Percentiles rank a stretch among this genome's conserved stretches.
phyloP scores from a whole-genome alignment of 2,113 vertebrate genomes.

The Nestor notabilis region DNA sequence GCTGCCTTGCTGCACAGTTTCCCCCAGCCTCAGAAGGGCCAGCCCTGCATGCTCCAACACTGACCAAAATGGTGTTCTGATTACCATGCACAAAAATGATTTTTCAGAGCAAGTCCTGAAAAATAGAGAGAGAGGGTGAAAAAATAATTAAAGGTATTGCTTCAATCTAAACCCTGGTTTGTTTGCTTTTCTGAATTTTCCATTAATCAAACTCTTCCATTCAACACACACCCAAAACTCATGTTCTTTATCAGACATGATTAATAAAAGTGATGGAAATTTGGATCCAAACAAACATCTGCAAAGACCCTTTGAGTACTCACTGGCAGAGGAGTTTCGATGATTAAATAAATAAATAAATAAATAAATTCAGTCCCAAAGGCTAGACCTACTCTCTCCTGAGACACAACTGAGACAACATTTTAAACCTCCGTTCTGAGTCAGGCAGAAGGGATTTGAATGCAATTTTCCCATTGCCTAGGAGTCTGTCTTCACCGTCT shows the following conservation, averaged over 20 bases:
- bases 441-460: not conserved
- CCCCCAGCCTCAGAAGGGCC: not conserved
- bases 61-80: not conserved
- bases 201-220: not conserved
- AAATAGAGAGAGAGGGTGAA: not conserved
- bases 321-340: not conserved
- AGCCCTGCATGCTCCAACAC: not conserved
- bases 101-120: not conserved
- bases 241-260: not conserved
- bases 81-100: not conserved
- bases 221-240: not conserved
- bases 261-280: not conserved
- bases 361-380: not conserved
- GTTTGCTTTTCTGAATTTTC: not conserved
- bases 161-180: not conserved
- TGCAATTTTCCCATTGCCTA: not conserved
- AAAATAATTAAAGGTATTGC: not conserved
- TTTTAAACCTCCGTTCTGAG: not conserved
- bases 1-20: not conserved
- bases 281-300: not conserved
- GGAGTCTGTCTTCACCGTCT: not conserved
- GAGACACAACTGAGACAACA: rapidly evolving
- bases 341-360: not conserved
- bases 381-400: not conserved
- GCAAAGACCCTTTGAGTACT: not conserved